Evolutionary conservation across 2,797 vertebrate species (phyloP).

Genomic region (Vireo griseus): DNA sequence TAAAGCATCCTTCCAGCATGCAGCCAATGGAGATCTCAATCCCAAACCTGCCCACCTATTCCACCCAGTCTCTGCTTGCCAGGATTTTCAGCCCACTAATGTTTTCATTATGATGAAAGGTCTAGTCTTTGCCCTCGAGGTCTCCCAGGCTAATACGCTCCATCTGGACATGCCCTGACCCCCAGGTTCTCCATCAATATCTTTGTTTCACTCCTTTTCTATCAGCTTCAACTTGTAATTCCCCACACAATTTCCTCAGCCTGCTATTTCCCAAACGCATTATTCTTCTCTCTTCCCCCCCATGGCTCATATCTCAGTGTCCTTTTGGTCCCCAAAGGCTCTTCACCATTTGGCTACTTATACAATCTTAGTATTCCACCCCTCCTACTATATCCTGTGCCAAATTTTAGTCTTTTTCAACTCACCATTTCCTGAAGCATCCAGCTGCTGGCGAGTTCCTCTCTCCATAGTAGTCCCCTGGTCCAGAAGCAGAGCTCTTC

Average conservation of each 20-base stretch:
- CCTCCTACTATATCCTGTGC: neutral
- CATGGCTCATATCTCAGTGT: neutral
- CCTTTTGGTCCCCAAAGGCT: neutral
- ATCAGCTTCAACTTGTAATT: neutral
- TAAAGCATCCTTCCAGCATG: neutral
- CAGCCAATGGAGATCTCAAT: neutral
- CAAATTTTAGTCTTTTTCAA: neutral
- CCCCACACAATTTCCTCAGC: neutral
- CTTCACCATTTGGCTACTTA: neutral
- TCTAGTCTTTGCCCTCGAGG: neutral
- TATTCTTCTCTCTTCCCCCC: neutral
- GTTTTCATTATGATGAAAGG: neutral
- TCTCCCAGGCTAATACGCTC: neutral
- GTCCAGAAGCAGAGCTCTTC: neutral
- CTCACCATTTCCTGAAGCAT: neutral
- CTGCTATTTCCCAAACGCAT: neutral
- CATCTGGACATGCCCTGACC: neutral
- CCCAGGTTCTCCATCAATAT: neutral
- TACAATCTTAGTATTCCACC: neutral
- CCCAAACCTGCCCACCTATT: neutral
- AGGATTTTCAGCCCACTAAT: neutral
- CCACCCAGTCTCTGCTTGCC: neutral
- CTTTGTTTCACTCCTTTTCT: neutral
- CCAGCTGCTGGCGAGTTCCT: neutral
- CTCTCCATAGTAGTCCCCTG: neutral